Conservation (phyloP, 2,113 vertebrate genomes). For the Microtus montanus region DNA sequence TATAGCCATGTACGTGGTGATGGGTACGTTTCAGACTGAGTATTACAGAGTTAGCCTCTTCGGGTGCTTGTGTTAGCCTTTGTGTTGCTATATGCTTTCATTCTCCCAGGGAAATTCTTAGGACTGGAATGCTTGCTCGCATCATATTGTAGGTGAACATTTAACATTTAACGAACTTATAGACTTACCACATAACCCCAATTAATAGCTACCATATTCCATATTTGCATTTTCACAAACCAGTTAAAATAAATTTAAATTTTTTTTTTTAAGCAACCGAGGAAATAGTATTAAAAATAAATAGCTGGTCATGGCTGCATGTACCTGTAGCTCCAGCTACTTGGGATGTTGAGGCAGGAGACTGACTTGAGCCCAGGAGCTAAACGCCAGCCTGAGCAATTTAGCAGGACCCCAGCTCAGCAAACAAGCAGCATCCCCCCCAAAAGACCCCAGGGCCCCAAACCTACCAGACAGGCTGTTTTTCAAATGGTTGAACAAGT, state of each 20-base stretch:
- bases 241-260: background rate
- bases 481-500: conserved; percentile 25
- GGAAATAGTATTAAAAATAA: background rate
- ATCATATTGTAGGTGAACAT: background rate
- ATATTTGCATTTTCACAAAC: background rate
- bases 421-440: background rate
- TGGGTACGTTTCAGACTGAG: conserved; percentile 18
- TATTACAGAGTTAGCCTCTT: background rate
- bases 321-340: background rate
- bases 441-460: background rate
- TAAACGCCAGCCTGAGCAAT: background rate
- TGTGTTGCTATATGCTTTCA: conserved; percentile 18
- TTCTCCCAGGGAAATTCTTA: conserved; percentile 12
- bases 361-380: background rate
- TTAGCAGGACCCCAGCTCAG: background rate
- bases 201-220: background rate
- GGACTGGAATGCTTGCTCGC: background rate
- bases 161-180: conserved; percentile 30
- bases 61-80: conserved; percentile 15
- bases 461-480: background rate
- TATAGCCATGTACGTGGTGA: background rate
- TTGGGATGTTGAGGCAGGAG: background rate
- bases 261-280: background rate
- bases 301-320: background rate
- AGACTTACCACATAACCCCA: background rate